Evolutionary conservation across 2,113 vertebrate species (phyloP), one percentile per base, ranked within the genome.

Genomic region (Trogon surrucura): DNA sequence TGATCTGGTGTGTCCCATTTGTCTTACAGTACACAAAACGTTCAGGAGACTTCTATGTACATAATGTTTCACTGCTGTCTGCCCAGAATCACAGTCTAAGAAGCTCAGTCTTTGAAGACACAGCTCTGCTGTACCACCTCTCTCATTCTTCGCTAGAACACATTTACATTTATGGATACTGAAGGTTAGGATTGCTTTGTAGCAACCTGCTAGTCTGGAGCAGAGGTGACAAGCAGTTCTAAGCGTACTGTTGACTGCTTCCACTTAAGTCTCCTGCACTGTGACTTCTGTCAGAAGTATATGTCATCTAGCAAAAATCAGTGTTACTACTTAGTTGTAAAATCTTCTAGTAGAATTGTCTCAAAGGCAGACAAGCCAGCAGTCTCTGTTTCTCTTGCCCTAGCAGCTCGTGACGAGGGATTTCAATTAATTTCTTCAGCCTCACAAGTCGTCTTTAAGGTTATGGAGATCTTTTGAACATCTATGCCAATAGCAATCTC

Each of bases 21-120:
- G 4, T 32, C 57, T 62, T 16, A 1, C 0, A 58, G 27, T 18
- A 15, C 3, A 1, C 38, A n/a, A 48, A 50, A 19, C 5, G 5
- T 57, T 69, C 50, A 53, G 54, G 72, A 65, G 58, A 34, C 25
- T 9, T 16, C 34, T 34, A 0, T 20, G 34, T 38, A 38, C 38
- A 10, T 38, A 69, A 2, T 11, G 20, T 47, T 80, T 89, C 60
- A 30, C n/a, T 41, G 26, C 54, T 51, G 0, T 14, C 54, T 83
- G 72, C 34, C 34, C 36, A 44, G 66, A 93, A 38, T 50, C 72
- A 13, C 18, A 38, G 19, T 22, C 29, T 20, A 11, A 72, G 53
- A 22, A 72, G 53, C 44, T 86, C 62, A 61, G 3, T 47, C 21
- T 87, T 60, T 64, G 53, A 82, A 56, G 66, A 15, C 27, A 57